phyloP scores from a whole-genome alignment of 2,797 vertebrate species.

The Microcaecilia unicolor region DNA sequence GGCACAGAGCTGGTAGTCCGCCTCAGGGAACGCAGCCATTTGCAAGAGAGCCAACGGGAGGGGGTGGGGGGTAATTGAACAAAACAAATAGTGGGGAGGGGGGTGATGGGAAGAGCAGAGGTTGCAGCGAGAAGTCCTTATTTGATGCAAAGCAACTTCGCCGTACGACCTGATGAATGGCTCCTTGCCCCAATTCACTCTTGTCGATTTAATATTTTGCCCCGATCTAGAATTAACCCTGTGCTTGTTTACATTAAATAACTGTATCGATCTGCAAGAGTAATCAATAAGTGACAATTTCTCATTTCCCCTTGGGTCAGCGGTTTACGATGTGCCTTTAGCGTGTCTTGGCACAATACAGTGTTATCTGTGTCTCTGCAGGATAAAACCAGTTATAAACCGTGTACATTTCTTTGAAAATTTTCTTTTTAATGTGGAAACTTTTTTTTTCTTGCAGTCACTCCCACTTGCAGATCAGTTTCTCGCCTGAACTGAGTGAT shows the following conservation, averaged over 20 bases:
- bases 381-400: no score
- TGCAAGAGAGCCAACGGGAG: slow-evolving; percentile 31
- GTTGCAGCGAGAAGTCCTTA: no score
- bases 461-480: no score
- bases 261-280: slow-evolving; percentile 22
- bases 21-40: slow-evolving; percentile 82
- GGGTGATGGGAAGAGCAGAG: slow-evolving; percentile 21
- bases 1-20: slow-evolving; percentile 82
- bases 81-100: slow-evolving; percentile 18
- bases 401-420: no score
- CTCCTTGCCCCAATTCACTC: not conserved
- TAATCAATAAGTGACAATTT: slow-evolving; percentile 30
- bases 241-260: slow-evolving; percentile 38
- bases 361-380: no score
- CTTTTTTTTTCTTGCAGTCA: no score
- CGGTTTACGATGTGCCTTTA: slow-evolving; percentile 29
- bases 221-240: slow-evolving; percentile 19
- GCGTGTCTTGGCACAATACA: slow-evolving; percentile 18
- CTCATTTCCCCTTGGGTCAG: slow-evolving; percentile 15
- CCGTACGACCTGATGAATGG: no score
- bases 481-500: no score
- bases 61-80: not conserved
- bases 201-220: not conserved
- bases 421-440: no score
- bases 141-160: no score